Evolutionary conservation across 2,888 invertebrate genomes (phyloP).

Genomic region (Phyllotreta striolata): DNA sequence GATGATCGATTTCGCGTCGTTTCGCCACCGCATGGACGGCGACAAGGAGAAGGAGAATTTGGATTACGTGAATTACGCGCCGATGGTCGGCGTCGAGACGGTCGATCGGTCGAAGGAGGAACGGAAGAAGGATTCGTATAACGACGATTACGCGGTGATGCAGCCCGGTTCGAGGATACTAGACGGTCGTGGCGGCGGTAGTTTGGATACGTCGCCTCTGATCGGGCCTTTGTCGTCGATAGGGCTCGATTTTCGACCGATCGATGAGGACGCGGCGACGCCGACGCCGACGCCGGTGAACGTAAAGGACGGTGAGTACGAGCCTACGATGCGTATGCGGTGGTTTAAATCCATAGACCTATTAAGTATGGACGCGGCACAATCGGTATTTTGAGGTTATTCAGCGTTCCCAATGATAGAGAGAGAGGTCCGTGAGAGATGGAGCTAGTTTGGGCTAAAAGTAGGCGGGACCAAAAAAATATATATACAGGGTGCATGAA

Average conservation of each 20-base stretch:
- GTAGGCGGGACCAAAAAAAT: no score
- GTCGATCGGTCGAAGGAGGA: slow-evolving; percentile 19
- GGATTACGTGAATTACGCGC: slow-evolving; percentile 59
- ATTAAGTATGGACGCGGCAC: no score
- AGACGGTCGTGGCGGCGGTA: slow-evolving; percentile 30
- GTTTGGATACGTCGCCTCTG: slow-evolving; percentile 48
- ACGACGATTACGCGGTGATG: slow-evolving; percentile 65
- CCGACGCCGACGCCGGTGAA: slow-evolving; percentile 43
- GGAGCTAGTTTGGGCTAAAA: no score
- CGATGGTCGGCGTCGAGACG: slow-evolving; percentile 37
- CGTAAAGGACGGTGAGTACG: slow-evolving; percentile 37
- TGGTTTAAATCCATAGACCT: no score
- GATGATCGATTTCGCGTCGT: slow-evolving; percentile 55
- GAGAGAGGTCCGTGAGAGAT: no score
- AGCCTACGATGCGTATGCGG: no score
- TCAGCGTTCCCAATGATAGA: no score
- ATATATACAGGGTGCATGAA: no score
- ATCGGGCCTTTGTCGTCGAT: slow-evolving; percentile 47
- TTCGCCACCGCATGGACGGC: slow-evolving; percentile 34
- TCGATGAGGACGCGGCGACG: slow-evolving; percentile 42
- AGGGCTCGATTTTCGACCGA: slow-evolving; percentile 45
- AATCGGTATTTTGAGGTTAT: no score
- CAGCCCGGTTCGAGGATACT: slow-evolving; percentile 46
- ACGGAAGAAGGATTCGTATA: slow-evolving; percentile 29
- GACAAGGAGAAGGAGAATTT: slow-evolving; percentile 39